phyloP scores from a whole-genome alignment of 1,140 invertebrate species.

The Lucilia sericata region DNA sequence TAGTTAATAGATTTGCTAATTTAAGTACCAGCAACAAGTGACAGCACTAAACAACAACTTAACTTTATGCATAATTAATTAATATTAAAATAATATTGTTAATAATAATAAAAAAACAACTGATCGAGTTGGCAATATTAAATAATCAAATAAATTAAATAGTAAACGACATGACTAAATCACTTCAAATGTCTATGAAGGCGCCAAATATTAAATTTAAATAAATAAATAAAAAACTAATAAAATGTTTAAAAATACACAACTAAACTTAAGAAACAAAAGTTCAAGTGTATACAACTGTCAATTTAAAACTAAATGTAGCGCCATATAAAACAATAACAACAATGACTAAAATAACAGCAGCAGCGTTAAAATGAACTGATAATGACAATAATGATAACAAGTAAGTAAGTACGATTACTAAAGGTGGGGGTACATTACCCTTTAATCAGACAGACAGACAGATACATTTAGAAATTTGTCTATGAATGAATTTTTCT shows the following conservation, averaged over 20 bases:
- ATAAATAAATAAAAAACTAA: no score
- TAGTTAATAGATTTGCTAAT: background rate
- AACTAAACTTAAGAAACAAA: background rate
- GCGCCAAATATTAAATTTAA: slow-evolving; percentile 16
- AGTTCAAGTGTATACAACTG: slow-evolving; percentile 8
- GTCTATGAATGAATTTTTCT: no score
- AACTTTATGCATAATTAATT: background rate
- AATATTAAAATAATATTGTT: background rate
- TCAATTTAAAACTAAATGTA: background rate
- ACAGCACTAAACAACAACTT: background rate
- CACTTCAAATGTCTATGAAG: background rate
- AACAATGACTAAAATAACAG: background rate
- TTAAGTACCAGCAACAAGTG: background rate
- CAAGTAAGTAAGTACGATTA: background rate
- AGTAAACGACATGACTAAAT: background rate
- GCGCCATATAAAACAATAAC: background rate
- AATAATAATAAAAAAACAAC: background rate
- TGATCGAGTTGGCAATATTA: background rate
- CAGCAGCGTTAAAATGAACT: background rate
- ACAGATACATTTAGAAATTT: no score
- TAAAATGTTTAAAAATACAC: background rate
- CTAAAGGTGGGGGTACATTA: background rate
- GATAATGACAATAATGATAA: slow-evolving; percentile 14
- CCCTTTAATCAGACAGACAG: background rate
- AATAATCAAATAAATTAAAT: background rate